phyloP scores from a whole-genome alignment of 1,140 invertebrate genomes.

The Drosophila pruinosa region DNA sequence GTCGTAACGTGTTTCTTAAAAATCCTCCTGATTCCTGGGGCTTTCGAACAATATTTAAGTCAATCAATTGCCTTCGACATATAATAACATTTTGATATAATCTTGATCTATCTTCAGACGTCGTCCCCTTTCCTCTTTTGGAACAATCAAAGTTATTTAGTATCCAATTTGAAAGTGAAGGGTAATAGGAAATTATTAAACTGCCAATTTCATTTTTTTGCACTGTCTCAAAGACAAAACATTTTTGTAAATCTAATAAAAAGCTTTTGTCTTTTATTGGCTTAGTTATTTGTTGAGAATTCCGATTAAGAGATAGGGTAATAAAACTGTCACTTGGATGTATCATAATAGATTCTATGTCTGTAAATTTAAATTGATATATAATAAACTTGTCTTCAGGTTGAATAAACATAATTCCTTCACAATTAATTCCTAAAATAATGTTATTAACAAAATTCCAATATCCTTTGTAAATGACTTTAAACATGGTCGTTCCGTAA shows the following conservation, averaged over 20 bases:
- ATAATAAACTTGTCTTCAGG: constrained; percentile 95
- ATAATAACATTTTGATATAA: constrained; percentile 92
- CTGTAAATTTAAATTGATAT: constrained; percentile 93
- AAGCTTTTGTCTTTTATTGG: constrained; percentile 21
- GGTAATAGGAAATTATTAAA: constrained; percentile 95
- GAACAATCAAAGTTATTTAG: constrained; percentile 90
- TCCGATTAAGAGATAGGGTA: constrained; percentile 88
- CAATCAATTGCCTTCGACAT: constrained; percentile 91
- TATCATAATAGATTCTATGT: constrained; percentile 95
- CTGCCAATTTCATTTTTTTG: constrained; percentile 96
- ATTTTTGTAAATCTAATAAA: constrained; percentile 88
- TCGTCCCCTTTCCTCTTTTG: constrained; percentile 85
- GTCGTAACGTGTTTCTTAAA: constrained; percentile 92
- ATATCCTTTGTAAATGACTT: constrained; percentile 94
- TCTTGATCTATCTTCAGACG: constrained; percentile 91
- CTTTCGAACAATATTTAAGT: constrained; percentile 91
- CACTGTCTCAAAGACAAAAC: constrained; percentile 95
- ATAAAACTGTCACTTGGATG: constrained; percentile 96
- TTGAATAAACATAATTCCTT: constrained; percentile 94
- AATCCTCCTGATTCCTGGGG: constrained; percentile 92
- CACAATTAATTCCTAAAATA: constrained; percentile 93
- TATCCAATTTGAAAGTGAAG: constrained; percentile 92
- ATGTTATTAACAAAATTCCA: constrained; percentile 91
- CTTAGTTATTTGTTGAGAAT: constrained; percentile 83
- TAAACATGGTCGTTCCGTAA: constrained; percentile 96